phyloP scores from a whole-genome alignment of 2,888 invertebrate species.

The Leptinotarsa rubiginosa region DNA sequence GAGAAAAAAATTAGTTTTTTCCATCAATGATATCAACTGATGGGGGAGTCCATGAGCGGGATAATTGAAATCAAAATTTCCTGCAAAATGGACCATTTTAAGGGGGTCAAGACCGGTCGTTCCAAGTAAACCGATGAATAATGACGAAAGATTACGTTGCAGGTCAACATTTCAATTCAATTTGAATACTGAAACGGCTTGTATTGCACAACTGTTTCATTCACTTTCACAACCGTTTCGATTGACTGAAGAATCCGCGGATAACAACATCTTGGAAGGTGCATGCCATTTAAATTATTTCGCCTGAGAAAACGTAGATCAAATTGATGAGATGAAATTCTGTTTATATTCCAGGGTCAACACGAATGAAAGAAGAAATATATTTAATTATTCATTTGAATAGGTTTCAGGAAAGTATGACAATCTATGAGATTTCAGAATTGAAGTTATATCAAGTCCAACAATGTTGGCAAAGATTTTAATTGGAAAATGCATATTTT shows the following conservation, averaged over 20 bases:
- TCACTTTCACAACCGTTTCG: conserved; percentile 3
- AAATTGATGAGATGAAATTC: not conserved
- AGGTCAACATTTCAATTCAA: conserved; percentile 4
- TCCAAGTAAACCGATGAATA: conserved; percentile 13
- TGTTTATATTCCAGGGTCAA: not conserved
- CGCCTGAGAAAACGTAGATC: too few relatives aligned
- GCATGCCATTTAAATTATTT: not conserved
- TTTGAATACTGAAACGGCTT: not conserved
- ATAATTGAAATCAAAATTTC: too few relatives aligned
- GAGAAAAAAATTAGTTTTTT: too few relatives aligned
- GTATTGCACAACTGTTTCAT: not conserved
- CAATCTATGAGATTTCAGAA: too few relatives aligned
- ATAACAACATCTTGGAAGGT: not conserved
- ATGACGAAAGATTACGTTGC: conserved; percentile 20
- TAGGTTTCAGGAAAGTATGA: too few relatives aligned
- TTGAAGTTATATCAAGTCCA: too few relatives aligned
- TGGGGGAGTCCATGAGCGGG: too few relatives aligned
- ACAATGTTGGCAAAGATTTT: too few relatives aligned
- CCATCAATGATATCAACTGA: too few relatives aligned
- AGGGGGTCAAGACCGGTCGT: conserved; percentile 21
- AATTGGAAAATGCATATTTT: too few relatives aligned
- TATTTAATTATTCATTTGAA: too few relatives aligned
- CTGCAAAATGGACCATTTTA: not conserved
- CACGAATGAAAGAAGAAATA: too few relatives aligned
- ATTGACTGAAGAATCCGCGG: not conserved